phyloP scores from a whole-genome alignment of 1,140 invertebrate species.

The Agraylea sexmaculata region DNA sequence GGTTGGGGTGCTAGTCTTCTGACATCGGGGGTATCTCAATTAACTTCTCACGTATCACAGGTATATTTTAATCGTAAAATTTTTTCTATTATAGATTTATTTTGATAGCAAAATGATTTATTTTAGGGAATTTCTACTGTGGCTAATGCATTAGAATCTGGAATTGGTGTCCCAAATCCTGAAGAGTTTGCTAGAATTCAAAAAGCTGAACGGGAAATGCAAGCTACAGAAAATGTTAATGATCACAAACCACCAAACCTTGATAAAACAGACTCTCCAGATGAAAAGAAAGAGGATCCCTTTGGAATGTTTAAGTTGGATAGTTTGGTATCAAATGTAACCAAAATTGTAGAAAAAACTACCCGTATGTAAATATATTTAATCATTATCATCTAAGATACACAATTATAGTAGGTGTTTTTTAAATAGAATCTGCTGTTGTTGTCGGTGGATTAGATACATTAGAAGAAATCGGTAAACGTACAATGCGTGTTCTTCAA shows the following conservation, averaged over 20 bases:
- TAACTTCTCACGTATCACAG: slow-evolving; percentile 20
- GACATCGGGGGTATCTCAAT: slow-evolving; percentile 16
- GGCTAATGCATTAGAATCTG: slow-evolving; percentile 59
- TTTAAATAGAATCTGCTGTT: slow-evolving; percentile 54
- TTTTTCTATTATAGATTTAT: not conserved
- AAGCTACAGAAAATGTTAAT: slow-evolving; percentile 13
- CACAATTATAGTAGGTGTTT: slow-evolving; percentile 1
- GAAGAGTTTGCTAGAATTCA: slow-evolving; percentile 52
- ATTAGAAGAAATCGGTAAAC: slow-evolving; percentile 82
- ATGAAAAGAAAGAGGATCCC: slow-evolving; percentile 5
- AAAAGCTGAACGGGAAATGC: slow-evolving; percentile 25
- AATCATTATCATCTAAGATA: not conserved
- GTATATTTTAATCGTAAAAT: slow-evolving; percentile 7
- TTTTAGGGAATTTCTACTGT: slow-evolving; percentile 37
- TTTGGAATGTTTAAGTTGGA: slow-evolving; percentile 32
- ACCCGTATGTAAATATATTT: not conserved
- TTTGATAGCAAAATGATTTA: not conserved
- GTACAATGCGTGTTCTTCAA: slow-evolving; percentile 85
- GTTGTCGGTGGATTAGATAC: slow-evolving; percentile 76
- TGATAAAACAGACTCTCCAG: not conserved
- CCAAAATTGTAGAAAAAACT: slow-evolving; percentile 58
- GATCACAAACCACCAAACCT: too few relatives aligned
- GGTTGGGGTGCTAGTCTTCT: slow-evolving; percentile 31
- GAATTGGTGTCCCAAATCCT: slow-evolving; percentile 64
- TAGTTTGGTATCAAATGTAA: slow-evolving; percentile 54